Evolutionary conservation across 2,888 invertebrate species (phyloP).

Genomic region (Dione vanillae): DNA sequence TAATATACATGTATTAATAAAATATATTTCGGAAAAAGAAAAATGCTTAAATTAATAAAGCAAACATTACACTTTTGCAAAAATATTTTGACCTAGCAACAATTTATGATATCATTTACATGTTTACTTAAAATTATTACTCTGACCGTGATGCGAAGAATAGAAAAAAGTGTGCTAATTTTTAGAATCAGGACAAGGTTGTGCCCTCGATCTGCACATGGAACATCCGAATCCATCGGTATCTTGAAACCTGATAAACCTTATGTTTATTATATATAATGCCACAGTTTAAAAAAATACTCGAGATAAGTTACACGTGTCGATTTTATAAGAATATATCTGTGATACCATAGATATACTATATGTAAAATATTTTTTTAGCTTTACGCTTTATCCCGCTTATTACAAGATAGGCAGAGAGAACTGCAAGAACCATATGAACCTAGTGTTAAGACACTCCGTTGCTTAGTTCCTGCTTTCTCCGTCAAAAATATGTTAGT

Average conservation of each 20-base stretch:
- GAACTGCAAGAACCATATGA: too few species aligned
- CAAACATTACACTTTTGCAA: neutral
- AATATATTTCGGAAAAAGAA: too few species aligned
- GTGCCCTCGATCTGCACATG: slow-evolving; percentile 71
- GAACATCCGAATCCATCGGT: slow-evolving; percentile 65
- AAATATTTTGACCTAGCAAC: slow-evolving; percentile 18
- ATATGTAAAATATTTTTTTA: neutral
- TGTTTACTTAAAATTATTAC: slow-evolving; percentile 41
- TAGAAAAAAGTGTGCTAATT: slow-evolving; percentile 81
- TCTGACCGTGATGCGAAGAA: slow-evolving; percentile 53
- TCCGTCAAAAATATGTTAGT: too few species aligned
- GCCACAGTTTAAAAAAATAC: neutral
- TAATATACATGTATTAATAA: neutral
- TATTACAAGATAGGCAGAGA: too few species aligned
- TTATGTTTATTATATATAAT: slow-evolving; percentile 4
- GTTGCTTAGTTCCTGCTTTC: neutral
- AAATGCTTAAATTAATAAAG: neutral
- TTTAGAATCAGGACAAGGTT: slow-evolving; percentile 77
- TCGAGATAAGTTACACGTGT: neutral
- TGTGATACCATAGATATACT: neutral
- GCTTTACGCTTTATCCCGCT: too few species aligned
- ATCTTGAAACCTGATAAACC: slow-evolving; percentile 52
- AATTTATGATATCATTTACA: slow-evolving; percentile 17
- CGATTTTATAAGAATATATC: slow-evolving; percentile 1
- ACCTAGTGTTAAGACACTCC: too few species aligned